Conservation (phyloP, 2,888 invertebrate genomes). For the Leucoma salicis region DNA sequence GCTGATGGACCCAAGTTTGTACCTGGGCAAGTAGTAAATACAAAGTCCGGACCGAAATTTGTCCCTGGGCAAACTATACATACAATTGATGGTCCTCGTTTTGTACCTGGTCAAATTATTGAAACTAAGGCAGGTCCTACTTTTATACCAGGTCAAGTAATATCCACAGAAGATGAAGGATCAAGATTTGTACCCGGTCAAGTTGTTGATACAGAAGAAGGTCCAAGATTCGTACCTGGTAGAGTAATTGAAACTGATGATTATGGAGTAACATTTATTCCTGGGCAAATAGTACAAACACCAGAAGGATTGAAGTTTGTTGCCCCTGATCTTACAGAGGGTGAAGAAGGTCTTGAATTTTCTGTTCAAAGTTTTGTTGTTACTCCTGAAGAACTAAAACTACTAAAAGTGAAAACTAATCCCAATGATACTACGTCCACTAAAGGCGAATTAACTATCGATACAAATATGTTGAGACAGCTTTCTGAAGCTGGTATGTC, state of each 20-base stretch:
- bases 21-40: slow-evolving; percentile 89
- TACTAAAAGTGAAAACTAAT: slow-evolving; percentile 76
- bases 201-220: slow-evolving; percentile 87
- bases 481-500: slow-evolving; percentile 87
- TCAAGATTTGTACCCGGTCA: slow-evolving; percentile 85
- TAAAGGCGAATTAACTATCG: slow-evolving; percentile 84
- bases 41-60: slow-evolving; percentile 84
- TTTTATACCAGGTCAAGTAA: slow-evolving; percentile 90
- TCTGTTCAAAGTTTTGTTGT: slow-evolving; percentile 86
- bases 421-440: slow-evolving; percentile 76
- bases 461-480: slow-evolving; percentile 84
- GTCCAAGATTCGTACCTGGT: slow-evolving; percentile 87
- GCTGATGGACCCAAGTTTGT: slow-evolving; percentile 87
- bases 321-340: slow-evolving; percentile 85
- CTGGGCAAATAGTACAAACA: slow-evolving; percentile 89
- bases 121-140: slow-evolving; percentile 88
- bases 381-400: slow-evolving; percentile 75
- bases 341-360: slow-evolving; percentile 85
- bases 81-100: slow-evolving; percentile 86
- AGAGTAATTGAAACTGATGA: slow-evolving; percentile 87
- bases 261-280: slow-evolving; percentile 88
- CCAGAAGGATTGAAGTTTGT: slow-evolving; percentile 87
- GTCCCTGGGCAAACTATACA: slow-evolving; percentile 88
- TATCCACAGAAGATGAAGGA: slow-evolving; percentile 83
- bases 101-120: slow-evolving; percentile 90